Evolutionary conservation across 2,113 vertebrate genomes (phyloP).

Genomic region (Tychaedon coryphoeus): DNA sequence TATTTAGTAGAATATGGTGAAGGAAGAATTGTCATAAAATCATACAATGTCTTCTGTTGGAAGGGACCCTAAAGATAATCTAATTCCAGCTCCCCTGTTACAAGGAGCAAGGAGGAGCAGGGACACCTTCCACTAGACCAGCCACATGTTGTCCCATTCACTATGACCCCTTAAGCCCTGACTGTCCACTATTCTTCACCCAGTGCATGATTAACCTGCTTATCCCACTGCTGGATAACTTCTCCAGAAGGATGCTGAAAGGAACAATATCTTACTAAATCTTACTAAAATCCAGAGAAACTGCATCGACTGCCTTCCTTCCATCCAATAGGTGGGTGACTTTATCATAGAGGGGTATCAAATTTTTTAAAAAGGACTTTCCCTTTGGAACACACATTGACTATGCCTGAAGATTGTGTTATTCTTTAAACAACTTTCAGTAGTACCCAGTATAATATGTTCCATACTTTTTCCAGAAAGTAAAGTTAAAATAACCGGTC

Average conservation of each 20-base stretch:
- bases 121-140: neutral
- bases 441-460: fast-evolving
- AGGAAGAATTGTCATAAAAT: neutral
- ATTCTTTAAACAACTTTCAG: neutral
- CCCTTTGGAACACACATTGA: neutral
- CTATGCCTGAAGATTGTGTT: neutral
- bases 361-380: neutral
- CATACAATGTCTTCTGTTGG: neutral
- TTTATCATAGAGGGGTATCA: neutral
- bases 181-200: neutral
- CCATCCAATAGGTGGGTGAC: neutral
- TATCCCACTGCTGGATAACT: neutral
- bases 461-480: neutral
- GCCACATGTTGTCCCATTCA: neutral
- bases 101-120: too few relatives aligned
- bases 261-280: neutral
- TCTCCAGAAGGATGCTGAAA: neutral
- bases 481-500: neutral
- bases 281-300: neutral
- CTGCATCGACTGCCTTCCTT: neutral
- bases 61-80: neutral
- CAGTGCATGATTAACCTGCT: neutral
- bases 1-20: neutral
- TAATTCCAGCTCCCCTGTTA: neutral
- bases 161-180: neutral